A percentile compares a stretch with the other conserved stretches of the same genome.
Evolutionary conservation across 2,797 vertebrate species (phyloP).

Genomic region (Eulemur coronatus): DNA sequence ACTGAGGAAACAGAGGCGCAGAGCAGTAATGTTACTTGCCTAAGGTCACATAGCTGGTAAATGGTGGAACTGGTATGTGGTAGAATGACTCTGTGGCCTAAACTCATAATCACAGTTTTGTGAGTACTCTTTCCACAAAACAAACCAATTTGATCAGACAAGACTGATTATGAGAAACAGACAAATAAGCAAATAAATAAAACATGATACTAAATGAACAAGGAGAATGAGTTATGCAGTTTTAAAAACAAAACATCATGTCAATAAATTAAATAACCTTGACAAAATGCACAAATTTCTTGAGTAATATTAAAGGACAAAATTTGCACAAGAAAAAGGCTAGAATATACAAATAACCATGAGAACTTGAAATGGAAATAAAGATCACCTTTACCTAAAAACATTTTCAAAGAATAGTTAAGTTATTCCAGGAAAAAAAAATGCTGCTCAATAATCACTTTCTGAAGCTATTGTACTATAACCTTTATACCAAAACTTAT

Average conservation of each 20-base stretch:
- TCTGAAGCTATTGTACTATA: neutral
- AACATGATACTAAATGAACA: neutral
- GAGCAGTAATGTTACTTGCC: neutral
- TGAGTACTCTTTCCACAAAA: neutral
- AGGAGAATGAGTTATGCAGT: neutral
- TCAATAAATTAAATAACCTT: neutral
- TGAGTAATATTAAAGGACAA: neutral
- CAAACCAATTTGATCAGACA: neutral
- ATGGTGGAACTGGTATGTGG: neutral
- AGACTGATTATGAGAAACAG: neutral
- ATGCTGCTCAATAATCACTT: neutral
- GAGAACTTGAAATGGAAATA: neutral
- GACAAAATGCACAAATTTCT: neutral
- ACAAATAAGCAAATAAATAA: neutral
- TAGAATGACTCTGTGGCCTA: neutral
- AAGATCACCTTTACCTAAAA: neutral
- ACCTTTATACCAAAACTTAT: neutral
- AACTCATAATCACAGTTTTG: neutral
- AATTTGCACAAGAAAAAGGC: neutral
- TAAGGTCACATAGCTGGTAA: neutral
- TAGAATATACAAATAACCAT: neutral
- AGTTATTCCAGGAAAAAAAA: neutral
- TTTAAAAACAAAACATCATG: neutral
- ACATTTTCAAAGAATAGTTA: neutral
- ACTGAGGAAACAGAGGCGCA: neutral